phyloP scores from a whole-genome alignment of 2,113 vertebrate genomes.

The Hydrochoerus hydrochaeris region DNA sequence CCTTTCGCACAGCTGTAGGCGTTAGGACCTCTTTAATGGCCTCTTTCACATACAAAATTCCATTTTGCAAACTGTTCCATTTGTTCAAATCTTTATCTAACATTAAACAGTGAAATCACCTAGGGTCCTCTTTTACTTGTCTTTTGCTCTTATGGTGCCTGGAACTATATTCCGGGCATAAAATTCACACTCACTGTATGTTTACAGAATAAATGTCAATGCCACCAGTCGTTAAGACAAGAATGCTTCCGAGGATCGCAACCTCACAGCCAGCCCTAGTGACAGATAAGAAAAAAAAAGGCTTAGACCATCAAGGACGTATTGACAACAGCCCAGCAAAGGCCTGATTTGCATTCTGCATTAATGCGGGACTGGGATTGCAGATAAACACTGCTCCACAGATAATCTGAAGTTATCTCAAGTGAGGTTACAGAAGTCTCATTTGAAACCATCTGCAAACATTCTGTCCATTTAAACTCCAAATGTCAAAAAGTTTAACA shows the following conservation, averaged over 20 bases:
- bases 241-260: background rate
- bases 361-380: background rate
- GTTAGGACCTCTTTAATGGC: background rate
- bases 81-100: background rate
- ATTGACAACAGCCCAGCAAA: background rate
- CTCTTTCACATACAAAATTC: background rate
- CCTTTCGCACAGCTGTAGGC: background rate
- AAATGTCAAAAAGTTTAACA: background rate
- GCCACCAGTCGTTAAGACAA: constrained; percentile 32
- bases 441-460: background rate
- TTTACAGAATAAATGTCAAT: constrained; percentile 30
- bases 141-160: background rate
- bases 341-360: background rate
- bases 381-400: background rate
- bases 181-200: background rate
- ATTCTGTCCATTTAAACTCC: constrained; percentile 17
- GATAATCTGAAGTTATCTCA: background rate
- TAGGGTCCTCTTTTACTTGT: background rate
- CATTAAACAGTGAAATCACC: background rate
- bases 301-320: background rate
- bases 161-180: background rate
- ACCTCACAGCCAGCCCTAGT: background rate
- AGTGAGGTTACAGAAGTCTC: background rate
- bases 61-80: background rate
- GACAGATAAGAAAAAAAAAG: background rate